Conservation (phyloP, 2,113 vertebrate species). For the Narcine bancroftii region DNA sequence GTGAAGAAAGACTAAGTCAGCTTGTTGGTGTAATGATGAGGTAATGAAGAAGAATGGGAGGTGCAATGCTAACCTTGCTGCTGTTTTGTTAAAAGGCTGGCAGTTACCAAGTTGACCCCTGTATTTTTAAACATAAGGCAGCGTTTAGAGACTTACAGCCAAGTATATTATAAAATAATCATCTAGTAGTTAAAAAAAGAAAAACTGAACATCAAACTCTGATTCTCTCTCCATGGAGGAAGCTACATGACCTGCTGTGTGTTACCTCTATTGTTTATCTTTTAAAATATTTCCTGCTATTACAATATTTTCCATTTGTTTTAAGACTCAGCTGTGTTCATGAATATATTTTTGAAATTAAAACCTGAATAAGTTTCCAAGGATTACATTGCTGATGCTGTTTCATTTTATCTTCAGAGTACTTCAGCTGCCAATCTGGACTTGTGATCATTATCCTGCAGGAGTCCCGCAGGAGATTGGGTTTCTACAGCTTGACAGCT, state of each 20-base stretch:
- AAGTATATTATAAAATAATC: not conserved
- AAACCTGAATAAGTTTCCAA: not conserved
- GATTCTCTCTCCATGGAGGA: no score
- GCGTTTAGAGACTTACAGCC: not conserved
- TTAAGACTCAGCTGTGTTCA: not conserved
- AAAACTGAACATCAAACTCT: not conserved
- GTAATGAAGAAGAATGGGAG: not conserved
- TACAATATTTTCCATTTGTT: no score
- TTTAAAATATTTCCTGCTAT: no score
- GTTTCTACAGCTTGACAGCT: constrained; percentile 20
- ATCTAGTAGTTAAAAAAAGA: not conserved
- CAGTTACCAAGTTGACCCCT: not conserved
- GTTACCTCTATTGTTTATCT: no score
- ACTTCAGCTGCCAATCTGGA: not conserved
- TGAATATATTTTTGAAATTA: not conserved
- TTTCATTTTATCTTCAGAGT: not conserved
- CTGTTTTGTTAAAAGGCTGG: no score
- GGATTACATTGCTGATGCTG: not conserved
- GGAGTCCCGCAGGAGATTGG: not conserved
- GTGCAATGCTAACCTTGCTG: no score
- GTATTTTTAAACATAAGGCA: not conserved
- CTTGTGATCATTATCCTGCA: not conserved
- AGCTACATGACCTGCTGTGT: no score
- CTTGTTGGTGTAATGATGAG: not conserved
- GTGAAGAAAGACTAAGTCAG: not conserved